Percentiles rank a stretch among this genome's conserved stretches.
These are phyloP conservation scores for Drosophila yakuba DNA, from an alignment of 1,140 invertebrate species.

Conservation along the genomic window DNA sequence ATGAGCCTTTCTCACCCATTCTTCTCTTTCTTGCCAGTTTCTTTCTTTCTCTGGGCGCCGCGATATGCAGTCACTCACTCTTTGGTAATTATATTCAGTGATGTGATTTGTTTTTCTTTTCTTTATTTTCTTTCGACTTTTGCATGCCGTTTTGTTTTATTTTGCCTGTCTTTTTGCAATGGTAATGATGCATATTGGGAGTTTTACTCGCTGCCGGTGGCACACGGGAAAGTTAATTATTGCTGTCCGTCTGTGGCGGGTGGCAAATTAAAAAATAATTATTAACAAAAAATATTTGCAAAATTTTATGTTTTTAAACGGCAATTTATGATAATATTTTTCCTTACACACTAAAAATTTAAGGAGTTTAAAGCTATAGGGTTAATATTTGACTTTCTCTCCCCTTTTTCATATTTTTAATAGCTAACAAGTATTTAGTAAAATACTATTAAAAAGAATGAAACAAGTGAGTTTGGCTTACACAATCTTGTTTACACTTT, in stretches of 20 bases:
- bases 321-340: background rate
- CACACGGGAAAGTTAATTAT: conserved; percentile 46
- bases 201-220: conserved; percentile 38
- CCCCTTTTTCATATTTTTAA: no score
- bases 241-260: conserved; percentile 22
- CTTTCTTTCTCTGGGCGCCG: conserved; percentile 14
- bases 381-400: no score
- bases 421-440: no score
- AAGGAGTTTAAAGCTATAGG: no score
- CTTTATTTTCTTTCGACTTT: conserved; percentile 26
- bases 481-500: no score
- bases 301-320: background rate
- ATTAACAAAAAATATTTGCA: background rate
- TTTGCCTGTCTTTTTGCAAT: conserved; percentile 23
- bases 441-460: no score
- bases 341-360: background rate
- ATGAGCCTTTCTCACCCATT: no score
- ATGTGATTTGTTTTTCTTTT: conserved; percentile 40
- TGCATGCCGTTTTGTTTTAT: conserved; percentile 40
- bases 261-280: conserved; percentile 24
- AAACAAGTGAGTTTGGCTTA: no score
- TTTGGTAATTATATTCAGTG: conserved; percentile 29
- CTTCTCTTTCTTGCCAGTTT: conserved; percentile 22
- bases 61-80: conserved; percentile 29
- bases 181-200: conserved; percentile 33